Evolutionary conservation across 2,113 vertebrate genomes (phyloP), one percentile per base, ranked within the genome.

Genomic region (Poecile atricapillus): DNA sequence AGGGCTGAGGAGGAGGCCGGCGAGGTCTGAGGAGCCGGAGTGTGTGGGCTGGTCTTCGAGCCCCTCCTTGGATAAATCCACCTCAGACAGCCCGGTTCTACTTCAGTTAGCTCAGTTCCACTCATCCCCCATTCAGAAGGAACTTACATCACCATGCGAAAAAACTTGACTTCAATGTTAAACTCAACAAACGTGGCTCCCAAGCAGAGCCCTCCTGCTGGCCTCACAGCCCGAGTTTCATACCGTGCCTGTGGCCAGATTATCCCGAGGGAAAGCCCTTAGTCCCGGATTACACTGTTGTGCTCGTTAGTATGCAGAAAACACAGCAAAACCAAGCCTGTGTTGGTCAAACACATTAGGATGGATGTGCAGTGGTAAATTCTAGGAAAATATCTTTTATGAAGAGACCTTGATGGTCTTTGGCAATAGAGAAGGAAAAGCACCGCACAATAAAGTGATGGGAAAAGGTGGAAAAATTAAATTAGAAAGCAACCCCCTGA

Each of bases 41-140:
- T 7, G 1, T 2, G 8, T 1, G 10, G 15, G 12, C 19, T 3
- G 53, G 1, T 44, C 2, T 27, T 15, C 1, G 55, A 12, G 50
- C n/a, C 3, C 5, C 4, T 41, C 13, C 18, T 8, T 15, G 21
- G 9, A 28, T 9, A 13, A 15, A 31, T 4, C 18, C 2, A 1
- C 14, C 33, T 15, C 20, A 16, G 2, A 13, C 28, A 37, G 33
- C 33, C 25, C 22, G 4, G 16, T 44, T 63, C 21, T 78, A 19
- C 15, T 37, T 30, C 52, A 22, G 20, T 13, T 41, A 35, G 39
- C 35, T 30, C 20, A 4, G 59, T 27, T 52, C 33, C 24, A 3
- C 31, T 47, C 33, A 13, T 2, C 15, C 22, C 2, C 1, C 15
- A 5, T 25, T 53, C 47, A 6, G 18, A 60, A 43, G 37, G 20